Conservation (phyloP, 2,888 invertebrate species). For the Lacanobia wlatinum region DNA sequence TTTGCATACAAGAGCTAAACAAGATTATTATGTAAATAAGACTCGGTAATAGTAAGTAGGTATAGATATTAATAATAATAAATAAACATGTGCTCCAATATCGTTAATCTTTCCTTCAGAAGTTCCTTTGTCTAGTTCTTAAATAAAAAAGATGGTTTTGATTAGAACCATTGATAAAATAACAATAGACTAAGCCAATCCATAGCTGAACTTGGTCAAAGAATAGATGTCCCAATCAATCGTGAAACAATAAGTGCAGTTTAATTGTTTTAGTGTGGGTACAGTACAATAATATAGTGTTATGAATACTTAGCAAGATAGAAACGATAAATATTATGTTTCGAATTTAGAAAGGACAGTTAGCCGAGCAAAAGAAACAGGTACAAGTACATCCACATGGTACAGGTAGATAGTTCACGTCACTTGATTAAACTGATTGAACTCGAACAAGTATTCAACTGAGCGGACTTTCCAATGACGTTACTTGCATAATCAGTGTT, state of each 20-base stretch:
- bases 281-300: constrained; percentile 10
- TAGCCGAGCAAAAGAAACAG: constrained; percentile 54
- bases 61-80: constrained; percentile 1
- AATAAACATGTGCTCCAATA: constrained; percentile 5
- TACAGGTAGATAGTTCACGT: constrained; percentile 34
- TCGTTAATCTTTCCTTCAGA: not conserved
- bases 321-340: constrained; percentile 9
- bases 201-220: not conserved
- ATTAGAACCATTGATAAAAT: constrained; percentile 10
- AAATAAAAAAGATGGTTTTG: not conserved
- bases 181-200: constrained; percentile 13
- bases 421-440: constrained; percentile 32
- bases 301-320: constrained; percentile 1
- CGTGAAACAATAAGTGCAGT: constrained; percentile 34
- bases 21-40: constrained; percentile 53
- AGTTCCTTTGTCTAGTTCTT: constrained; percentile 6
- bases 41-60: constrained; percentile 7
- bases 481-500: constrained; percentile 74
- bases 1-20: constrained; percentile 53
- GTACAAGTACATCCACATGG: constrained; percentile 44
- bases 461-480: constrained; percentile 63
- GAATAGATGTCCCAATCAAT: constrained; percentile 23
- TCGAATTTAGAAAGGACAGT: constrained; percentile 46
- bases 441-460: constrained; percentile 50
- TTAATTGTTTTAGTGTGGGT: constrained; percentile 21